Conservation (phyloP, 1,140 invertebrate species). For the Brachionus sp. region DNA sequence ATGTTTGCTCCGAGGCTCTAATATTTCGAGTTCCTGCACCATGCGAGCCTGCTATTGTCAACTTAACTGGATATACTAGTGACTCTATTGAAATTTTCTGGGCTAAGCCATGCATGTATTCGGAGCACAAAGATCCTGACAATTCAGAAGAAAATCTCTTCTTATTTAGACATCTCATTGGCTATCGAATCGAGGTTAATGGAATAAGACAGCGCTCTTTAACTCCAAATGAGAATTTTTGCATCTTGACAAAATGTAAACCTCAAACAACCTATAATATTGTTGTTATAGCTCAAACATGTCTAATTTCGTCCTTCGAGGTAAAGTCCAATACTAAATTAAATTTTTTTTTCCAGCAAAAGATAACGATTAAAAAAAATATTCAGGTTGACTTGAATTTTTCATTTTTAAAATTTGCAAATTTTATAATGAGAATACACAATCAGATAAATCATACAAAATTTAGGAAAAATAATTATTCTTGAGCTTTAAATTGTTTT, state of each 20-base stretch:
- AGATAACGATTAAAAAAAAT: too few species aligned
- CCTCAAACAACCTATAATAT: conserved; percentile 55
- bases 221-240: conserved; percentile 52
- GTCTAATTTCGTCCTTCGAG: not conserved
- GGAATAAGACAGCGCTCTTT: conserved; percentile 55
- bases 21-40: conserved; percentile 55
- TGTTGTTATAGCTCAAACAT: conserved; percentile 56
- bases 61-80: conserved; percentile 54
- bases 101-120: conserved; percentile 57
- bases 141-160: conserved; percentile 50
- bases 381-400: too few species aligned
- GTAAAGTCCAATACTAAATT: not conserved
- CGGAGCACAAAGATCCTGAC: conserved; percentile 53
- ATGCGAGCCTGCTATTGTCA: conserved; percentile 53
- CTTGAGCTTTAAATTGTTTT: too few species aligned
- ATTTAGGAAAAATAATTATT: too few species aligned
- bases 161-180: conserved; percentile 54
- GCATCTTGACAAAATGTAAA: conserved; percentile 58
- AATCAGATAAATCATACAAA: too few species aligned
- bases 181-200: conserved; percentile 59
- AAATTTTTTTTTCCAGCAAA: too few species aligned
- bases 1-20: conserved; percentile 56
- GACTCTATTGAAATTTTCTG: conserved; percentile 55
- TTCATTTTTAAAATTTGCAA: too few species aligned
- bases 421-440: too few species aligned